These are phyloP conservation scores for Poeciliopsis turrubarensis DNA, from an alignment of 2,113 vertebrate species.

Conservation along the genomic window DNA sequence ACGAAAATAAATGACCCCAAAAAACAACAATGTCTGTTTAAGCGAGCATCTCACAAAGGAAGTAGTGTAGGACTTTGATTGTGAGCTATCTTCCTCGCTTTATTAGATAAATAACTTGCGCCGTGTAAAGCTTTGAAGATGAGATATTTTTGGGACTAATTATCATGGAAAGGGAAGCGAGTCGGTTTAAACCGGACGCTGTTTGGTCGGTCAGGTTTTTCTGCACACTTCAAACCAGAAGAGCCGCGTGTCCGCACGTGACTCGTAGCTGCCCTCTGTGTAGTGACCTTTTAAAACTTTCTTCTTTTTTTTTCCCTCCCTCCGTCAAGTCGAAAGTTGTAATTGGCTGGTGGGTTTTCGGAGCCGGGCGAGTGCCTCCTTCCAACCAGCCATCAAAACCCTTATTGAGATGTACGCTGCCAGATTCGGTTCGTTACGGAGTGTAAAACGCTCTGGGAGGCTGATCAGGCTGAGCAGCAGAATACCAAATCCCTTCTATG, in stretches of 20 bases:
- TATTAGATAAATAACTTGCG: neutral
- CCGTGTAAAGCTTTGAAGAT: neutral
- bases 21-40: neutral
- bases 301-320: constrained; percentile 1
- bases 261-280: constrained; percentile 30
- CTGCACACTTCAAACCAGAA: constrained; percentile 10
- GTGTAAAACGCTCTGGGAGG: constrained; percentile 48
- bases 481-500: constrained; percentile 64
- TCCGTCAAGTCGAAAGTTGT: constrained; percentile 26
- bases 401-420: constrained; percentile 30
- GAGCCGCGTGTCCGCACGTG: constrained; percentile 31
- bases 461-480: constrained; percentile 58
- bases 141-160: neutral
- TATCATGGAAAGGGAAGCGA: neutral
- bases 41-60: neutral
- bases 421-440: constrained; percentile 27
- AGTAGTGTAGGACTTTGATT: neutral
- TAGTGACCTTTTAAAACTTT: constrained; percentile 31
- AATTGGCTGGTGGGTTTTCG: constrained; percentile 33
- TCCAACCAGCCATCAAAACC: constrained; percentile 48
- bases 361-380: constrained; percentile 35
- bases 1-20: neutral
- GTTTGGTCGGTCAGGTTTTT: neutral
- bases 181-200: neutral
- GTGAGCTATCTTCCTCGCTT: neutral